Evolutionary conservation across 2,888 invertebrate species (phyloP).

Genomic region (Cheilosia urbana): DNA sequence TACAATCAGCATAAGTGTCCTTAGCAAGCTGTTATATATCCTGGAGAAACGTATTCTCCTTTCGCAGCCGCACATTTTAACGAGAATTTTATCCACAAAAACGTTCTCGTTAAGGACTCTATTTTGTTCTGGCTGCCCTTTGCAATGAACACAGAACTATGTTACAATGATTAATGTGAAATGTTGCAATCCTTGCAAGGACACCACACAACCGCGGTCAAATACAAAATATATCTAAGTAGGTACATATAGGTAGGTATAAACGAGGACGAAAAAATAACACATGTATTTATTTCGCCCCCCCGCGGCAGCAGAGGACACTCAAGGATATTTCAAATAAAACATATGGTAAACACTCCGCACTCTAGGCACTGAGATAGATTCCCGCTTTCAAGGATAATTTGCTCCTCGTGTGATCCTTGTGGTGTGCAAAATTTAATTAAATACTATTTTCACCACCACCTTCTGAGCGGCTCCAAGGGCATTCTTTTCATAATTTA

Average conservation of each 20-base stretch:
- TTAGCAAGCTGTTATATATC: slow-evolving; percentile 78
- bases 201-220: slow-evolving; percentile 33
- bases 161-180: slow-evolving; percentile 68
- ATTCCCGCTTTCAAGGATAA: slow-evolving; percentile 53
- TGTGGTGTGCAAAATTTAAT: slow-evolving; percentile 50
- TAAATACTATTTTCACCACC: slow-evolving; percentile 50
- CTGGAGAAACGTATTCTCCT: slow-evolving; percentile 77
- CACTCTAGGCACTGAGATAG: slow-evolving; percentile 50
- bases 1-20: slow-evolving; percentile 78
- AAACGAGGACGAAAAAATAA: not conserved
- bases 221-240: slow-evolving; percentile 21
- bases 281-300: slow-evolving; percentile 2
- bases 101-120: slow-evolving; percentile 37
- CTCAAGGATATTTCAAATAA: slow-evolving; percentile 40
- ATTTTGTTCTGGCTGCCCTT: slow-evolving; percentile 8
- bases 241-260: not conserved
- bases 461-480: slow-evolving; percentile 41
- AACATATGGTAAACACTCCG: slow-evolving; percentile 53
- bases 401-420: slow-evolving; percentile 35
- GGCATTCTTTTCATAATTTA: slow-evolving; percentile 63
- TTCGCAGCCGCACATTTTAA: slow-evolving; percentile 78
- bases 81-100: slow-evolving; percentile 60
- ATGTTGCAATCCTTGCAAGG: slow-evolving; percentile 54
- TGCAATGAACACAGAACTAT: slow-evolving; percentile 26
- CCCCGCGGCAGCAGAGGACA: slow-evolving; percentile 22